A percentile compares a stretch with the other conserved stretches of the same genome.
Evolutionary conservation across 2,113 vertebrate species (phyloP).

Genomic region (Gymnorhina tibicen): DNA sequence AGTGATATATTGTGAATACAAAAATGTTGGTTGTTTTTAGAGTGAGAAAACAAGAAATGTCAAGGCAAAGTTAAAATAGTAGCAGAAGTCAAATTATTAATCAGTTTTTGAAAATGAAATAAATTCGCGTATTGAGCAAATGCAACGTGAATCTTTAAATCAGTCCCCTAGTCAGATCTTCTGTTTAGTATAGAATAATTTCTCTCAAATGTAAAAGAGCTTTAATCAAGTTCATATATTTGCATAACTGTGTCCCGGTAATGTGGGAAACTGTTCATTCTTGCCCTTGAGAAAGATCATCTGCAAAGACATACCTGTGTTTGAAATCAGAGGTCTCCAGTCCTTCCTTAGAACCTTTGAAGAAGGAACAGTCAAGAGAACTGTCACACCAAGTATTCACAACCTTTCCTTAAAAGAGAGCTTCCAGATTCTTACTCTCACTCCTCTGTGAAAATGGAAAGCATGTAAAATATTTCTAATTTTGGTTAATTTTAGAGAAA

Average conservation of each 20-base stretch:
- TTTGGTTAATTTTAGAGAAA: not conserved
- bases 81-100: not conserved
- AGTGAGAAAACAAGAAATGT: not conserved
- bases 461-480: not conserved
- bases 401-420: not conserved
- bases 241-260: not conserved
- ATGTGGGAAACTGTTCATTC: not conserved
- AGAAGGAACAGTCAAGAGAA: not conserved
- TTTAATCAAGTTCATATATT: not conserved
- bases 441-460: not conserved
- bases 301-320: not conserved
- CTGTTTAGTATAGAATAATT: not conserved
- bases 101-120: not conserved
- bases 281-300: not conserved
- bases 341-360: not conserved
- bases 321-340: not conserved
- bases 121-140: not conserved
- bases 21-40: not conserved
- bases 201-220: not conserved
- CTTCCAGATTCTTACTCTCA: not conserved
- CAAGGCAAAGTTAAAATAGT: not conserved
- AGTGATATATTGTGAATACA: not conserved
- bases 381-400: not conserved
- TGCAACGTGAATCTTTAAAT: not conserved
- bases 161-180: not conserved